A percentile compares a stretch with the other conserved stretches of the same genome.
Evolutionary conservation across 2,888 invertebrate genomes (phyloP).

Genomic region (Hecatera dysodea): DNA sequence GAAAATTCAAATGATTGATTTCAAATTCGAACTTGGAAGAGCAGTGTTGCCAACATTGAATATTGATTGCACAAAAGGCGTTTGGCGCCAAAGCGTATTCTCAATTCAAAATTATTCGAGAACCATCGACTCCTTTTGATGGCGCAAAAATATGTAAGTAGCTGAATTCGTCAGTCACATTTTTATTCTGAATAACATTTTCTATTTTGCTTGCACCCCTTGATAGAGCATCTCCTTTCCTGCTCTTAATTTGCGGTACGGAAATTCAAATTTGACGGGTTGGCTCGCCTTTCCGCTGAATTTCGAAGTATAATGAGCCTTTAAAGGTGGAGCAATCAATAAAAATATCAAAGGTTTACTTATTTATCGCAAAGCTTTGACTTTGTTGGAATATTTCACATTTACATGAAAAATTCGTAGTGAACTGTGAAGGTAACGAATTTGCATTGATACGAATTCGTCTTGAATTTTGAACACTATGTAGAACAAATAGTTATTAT

Average conservation of each 20-base stretch:
- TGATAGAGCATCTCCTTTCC: conserved; percentile 65
- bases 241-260: conserved; percentile 81
- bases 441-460: conserved; percentile 13
- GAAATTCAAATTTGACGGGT: conserved; percentile 89
- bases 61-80: conserved; percentile 91
- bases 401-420: conserved; percentile 41
- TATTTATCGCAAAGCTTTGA: conserved; percentile 66
- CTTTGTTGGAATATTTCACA: conserved; percentile 57
- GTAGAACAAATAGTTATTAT: not conserved
- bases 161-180: conserved; percentile 87
- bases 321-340: conserved; percentile 89
- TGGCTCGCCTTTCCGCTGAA: conserved; percentile 89
- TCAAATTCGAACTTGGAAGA: conserved; percentile 82
- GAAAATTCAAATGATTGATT: conserved; percentile 85
- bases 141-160: conserved; percentile 90
- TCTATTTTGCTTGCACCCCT: conserved; percentile 69
- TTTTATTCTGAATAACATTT: conserved; percentile 81
- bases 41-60: conserved; percentile 88
- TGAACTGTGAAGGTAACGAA: conserved; percentile 25
- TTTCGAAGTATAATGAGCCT: conserved; percentile 88
- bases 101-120: conserved; percentile 90
- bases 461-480: not conserved
- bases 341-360: conserved; percentile 80
- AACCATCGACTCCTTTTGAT: conserved; percentile 88
- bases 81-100: conserved; percentile 89